Conservation (phyloP, 1,140 invertebrate species). For the Stenopsyche tienmushanensis region DNA sequence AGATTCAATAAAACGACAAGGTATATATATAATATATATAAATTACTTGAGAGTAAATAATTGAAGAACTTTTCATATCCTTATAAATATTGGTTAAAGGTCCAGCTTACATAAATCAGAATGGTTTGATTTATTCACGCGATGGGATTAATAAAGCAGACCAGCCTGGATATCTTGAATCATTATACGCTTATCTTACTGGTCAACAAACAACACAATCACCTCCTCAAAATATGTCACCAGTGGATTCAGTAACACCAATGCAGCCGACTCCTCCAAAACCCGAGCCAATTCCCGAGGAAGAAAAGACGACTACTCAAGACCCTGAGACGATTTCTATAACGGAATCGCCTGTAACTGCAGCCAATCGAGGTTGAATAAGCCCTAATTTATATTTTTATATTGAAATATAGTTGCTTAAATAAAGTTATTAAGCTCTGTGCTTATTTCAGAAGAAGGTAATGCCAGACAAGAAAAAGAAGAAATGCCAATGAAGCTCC, state of each 20-base stretch:
- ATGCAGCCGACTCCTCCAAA: not conserved
- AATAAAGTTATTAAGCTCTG: too few species aligned
- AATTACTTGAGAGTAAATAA: too few species aligned
- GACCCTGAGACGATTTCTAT: not conserved
- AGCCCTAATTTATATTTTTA: too few species aligned
- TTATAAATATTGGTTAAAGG: too few species aligned
- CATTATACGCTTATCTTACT: constrained; percentile 5
- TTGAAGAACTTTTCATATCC: too few species aligned
- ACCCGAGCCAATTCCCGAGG: constrained; percentile 11
- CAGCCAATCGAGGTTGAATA: too few species aligned
- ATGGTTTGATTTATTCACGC: constrained; percentile 18
- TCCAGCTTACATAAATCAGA: constrained; percentile 8
- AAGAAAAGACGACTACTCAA: not conserved
- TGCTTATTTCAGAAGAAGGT: not conserved
- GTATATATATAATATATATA: too few species aligned
- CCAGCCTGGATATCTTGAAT: constrained; percentile 12
- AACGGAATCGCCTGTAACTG: too few species aligned
- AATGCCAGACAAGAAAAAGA: not conserved
- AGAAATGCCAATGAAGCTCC: not conserved
- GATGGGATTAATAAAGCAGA: not conserved
- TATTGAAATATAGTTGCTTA: too few species aligned
- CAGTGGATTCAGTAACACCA: not conserved
- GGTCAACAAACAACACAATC: not conserved
- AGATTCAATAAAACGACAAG: not conserved
- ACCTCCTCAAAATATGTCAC: constrained; percentile 4